Conservation (phyloP, 2,888 invertebrate species). For the Plusia festucae region DNA sequence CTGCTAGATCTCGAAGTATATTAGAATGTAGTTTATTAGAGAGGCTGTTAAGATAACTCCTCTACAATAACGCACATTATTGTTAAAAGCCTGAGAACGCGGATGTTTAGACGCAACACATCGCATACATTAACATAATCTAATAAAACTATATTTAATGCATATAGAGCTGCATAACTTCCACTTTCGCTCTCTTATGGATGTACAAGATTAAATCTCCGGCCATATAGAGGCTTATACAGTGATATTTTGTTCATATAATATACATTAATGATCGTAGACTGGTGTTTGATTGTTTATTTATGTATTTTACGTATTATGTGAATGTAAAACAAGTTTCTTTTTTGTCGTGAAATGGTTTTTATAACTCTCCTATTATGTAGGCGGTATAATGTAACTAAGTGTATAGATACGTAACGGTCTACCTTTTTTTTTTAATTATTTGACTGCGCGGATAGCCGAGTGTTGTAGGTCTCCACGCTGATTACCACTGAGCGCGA, state of each 20-base stretch:
- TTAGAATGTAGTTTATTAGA: not conserved
- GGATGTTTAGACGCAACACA: constrained; percentile 24
- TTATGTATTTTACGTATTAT: constrained; percentile 12
- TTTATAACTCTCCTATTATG: not conserved
- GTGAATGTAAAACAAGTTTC: constrained; percentile 21
- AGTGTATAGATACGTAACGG: not conserved
- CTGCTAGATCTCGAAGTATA: not conserved
- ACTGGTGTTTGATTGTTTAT: constrained; percentile 12
- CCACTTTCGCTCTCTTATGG: constrained; percentile 38
- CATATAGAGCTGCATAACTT: constrained; percentile 18
- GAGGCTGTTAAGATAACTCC: not conserved
- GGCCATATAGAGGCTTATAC: constrained; percentile 1
- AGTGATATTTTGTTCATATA: constrained; percentile 28
- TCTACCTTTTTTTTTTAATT: not conserved
- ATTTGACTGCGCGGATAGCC: no score
- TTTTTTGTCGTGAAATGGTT: constrained; percentile 19
- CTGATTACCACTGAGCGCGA: no score
- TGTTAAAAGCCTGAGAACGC: constrained; percentile 30
- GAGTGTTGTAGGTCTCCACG: no score
- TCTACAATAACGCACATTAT: constrained; percentile 3
- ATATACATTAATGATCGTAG: constrained; percentile 28
- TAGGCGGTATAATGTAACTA: not conserved
- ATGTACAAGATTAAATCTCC: not conserved
- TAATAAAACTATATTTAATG: constrained; percentile 27
- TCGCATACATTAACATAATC: constrained; percentile 31